A percentile compares a stretch with the other conserved stretches of the same genome.
These are phyloP conservation scores for Ectemnius continuus DNA, from an alignment of 2,888 invertebrate species.

Conservation along the genomic window DNA sequence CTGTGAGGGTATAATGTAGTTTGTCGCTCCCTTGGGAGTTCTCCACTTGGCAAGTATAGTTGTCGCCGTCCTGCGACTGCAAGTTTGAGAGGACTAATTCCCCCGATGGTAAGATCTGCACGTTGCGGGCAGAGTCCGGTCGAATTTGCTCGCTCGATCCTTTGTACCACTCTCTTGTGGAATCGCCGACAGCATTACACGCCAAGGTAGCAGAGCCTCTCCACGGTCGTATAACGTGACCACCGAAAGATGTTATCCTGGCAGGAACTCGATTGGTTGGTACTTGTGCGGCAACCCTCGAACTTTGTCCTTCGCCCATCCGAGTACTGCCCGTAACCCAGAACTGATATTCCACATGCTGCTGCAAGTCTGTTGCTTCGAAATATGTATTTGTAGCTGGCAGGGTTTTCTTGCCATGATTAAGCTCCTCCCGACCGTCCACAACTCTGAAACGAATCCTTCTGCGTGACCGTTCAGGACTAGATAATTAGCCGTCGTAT, in stretches of 20 bases:
- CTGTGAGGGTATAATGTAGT: conserved; percentile 82
- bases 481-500: background rate
- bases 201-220: conserved; percentile 82
- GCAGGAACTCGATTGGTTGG: conserved; percentile 84
- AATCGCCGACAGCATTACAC: conserved; percentile 84
- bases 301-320: conserved; percentile 88
- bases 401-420: conserved; percentile 84
- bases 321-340: conserved; percentile 89
- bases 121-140: conserved; percentile 81
- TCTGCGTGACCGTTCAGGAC: too few relatives aligned
- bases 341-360: conserved; percentile 87
- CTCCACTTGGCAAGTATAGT: conserved; percentile 86
- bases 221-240: conserved; percentile 83
- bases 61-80: conserved; percentile 83
- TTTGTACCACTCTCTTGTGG: conserved; percentile 83
- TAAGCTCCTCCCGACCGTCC: conserved; percentile 84
- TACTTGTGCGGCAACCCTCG: conserved; percentile 84
- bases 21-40: conserved; percentile 85
- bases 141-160: conserved; percentile 80
- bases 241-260: conserved; percentile 86
- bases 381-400: conserved; percentile 83
- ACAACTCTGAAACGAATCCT: conserved; percentile 79
- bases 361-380: conserved; percentile 84
- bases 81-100: conserved; percentile 83
- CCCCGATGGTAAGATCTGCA: conserved; percentile 83